phyloP scores from a whole-genome alignment of 64 coral and sea anemone species.

The Montipora efflorescens region DNA sequence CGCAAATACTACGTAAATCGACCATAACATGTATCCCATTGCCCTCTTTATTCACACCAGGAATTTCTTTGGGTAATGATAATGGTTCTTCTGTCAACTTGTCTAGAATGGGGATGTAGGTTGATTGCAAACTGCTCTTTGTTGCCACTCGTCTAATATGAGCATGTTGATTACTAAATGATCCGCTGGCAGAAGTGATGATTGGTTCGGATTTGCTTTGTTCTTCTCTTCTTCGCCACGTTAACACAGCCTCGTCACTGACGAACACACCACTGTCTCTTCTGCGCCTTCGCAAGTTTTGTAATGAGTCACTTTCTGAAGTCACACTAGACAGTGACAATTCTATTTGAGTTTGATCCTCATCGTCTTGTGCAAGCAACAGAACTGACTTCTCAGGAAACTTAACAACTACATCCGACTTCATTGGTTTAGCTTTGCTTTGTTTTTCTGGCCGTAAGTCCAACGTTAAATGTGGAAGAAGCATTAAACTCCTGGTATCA shows the following conservation, averaged over 20 bases:
- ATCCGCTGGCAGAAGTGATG: neutral
- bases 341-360: neutral
- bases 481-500: neutral
- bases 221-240: conserved; percentile 7
- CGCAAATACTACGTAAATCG: neutral
- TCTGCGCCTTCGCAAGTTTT: neutral
- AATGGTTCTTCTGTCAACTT: neutral
- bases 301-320: neutral
- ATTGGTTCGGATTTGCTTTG: neutral
- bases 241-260: neutral
- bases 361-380: conserved; percentile 25
- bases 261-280: conserved; percentile 12
- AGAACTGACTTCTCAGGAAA: conserved; percentile 38
- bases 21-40: neutral
- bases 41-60: neutral
- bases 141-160: conserved; percentile 16
- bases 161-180: neutral
- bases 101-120: conserved; percentile 22
- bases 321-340: neutral
- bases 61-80: neutral
- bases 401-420: neutral
- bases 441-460: neutral
- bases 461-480: neutral
- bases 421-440: neutral
- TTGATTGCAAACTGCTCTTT: conserved; percentile 23